A percentile compares a stretch with the other conserved stretches of the same genome.
Evolutionary conservation across 2,113 vertebrate species (phyloP).

Genomic region (Cnemophilus loriae): DNA sequence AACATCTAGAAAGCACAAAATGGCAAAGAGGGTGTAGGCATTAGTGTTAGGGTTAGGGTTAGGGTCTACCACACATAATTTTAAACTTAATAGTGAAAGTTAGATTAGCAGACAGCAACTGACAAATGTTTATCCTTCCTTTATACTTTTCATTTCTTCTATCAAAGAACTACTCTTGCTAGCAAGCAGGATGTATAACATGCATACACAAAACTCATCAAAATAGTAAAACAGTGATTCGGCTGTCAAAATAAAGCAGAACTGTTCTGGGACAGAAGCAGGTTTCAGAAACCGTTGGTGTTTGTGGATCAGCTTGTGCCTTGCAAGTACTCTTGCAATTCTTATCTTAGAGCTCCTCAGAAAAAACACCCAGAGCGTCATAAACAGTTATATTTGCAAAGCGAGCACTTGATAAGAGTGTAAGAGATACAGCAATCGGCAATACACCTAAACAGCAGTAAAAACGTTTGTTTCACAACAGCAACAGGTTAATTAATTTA

Average conservation of each 20-base stretch:
- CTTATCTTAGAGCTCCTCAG: not conserved
- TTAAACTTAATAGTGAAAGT: not conserved
- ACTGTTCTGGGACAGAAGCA: not conserved
- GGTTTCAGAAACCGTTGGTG: not conserved
- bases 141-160: not conserved
- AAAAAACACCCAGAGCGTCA: not conserved
- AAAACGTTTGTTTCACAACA: not conserved
- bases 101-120: not conserved
- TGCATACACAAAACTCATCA: not conserved
- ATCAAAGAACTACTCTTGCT: not conserved
- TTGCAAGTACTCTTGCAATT: not conserved
- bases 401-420: not conserved
- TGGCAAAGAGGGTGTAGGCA: fast-evolving
- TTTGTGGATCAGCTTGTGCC: not conserved
- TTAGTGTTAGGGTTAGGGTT: too few relatives aligned
- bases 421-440: not conserved
- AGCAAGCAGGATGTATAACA: not conserved
- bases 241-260: not conserved
- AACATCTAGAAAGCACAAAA: not conserved
- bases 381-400: not conserved
- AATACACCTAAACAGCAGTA: not conserved
- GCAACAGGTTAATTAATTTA: not conserved
- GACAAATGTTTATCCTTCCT: not conserved
- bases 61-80: not conserved
- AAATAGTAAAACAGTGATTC: not conserved